phyloP scores from a whole-genome alignment of 2,797 vertebrate species.

The Borostomias antarcticus region DNA sequence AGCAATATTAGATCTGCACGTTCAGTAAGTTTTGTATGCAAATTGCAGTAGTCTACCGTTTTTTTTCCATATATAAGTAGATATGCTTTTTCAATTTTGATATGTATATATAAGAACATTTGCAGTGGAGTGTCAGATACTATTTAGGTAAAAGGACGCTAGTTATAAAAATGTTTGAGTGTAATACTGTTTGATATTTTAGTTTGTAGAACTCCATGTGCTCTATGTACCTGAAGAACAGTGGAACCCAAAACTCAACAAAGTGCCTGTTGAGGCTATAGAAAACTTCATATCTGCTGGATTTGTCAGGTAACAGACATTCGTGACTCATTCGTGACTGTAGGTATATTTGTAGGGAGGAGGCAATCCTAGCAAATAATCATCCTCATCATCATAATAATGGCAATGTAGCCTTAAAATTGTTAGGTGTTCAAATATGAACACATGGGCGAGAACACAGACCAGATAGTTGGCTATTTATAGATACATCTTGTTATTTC shows the following conservation, averaged over 20 bases:
- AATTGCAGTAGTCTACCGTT: neutral
- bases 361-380: neutral
- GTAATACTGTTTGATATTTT: conserved; percentile 3
- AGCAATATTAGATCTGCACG: too few relatives aligned
- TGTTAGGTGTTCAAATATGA: neutral
- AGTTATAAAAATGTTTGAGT: neutral
- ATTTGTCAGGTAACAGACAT: conserved; percentile 85
- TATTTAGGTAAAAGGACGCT: neutral
- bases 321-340: neutral
- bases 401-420: neutral
- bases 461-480: too few relatives aligned
- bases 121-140: neutral
- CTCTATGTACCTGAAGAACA: conserved; percentile 88
- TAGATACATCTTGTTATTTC: too few relatives aligned
- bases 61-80: neutral
- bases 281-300: conserved; percentile 88
- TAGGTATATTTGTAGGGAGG: neutral
- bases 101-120: too few relatives aligned
- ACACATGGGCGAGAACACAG: too few relatives aligned
- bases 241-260: conserved; percentile 90
- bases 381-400: neutral
- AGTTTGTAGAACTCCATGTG: conserved; percentile 92
- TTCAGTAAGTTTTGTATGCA: neutral
- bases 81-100: neutral
- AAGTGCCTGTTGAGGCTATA: conserved; percentile 80